These are phyloP conservation scores for Rhimphoctona megacephalus DNA, from an alignment of 2,888 invertebrate species.

Conservation along the genomic window DNA sequence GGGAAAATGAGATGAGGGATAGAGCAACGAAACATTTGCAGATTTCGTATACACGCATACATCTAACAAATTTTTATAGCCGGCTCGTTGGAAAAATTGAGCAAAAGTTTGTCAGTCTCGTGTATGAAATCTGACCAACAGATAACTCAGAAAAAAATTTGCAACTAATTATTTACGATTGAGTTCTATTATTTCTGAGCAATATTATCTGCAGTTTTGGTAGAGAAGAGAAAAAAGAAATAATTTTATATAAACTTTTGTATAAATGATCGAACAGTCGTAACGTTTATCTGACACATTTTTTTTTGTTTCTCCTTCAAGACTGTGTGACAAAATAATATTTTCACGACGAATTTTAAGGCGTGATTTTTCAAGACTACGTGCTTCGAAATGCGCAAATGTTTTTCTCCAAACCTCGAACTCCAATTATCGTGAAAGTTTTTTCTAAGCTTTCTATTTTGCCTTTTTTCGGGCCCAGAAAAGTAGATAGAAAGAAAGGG, in stretches of 20 bases:
- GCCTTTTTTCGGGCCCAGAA: slow-evolving; percentile 27
- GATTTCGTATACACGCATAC: not conserved
- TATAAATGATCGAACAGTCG: not conserved
- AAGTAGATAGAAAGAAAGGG: slow-evolving; percentile 19
- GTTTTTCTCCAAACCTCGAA: slow-evolving; percentile 48
- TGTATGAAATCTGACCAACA: not conserved
- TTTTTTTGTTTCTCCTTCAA: not conserved
- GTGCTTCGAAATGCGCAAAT: slow-evolving; percentile 37
- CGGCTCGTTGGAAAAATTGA: not conserved
- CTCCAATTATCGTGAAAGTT: slow-evolving; percentile 69
- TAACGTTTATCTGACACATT: not conserved
- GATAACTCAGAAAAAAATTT: not conserved
- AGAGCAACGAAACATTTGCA: slow-evolving; percentile 33
- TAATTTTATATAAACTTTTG: not conserved
- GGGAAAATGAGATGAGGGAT: slow-evolving; percentile 33
- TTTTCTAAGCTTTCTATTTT: slow-evolving; percentile 57
- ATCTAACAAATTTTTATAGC: not conserved
- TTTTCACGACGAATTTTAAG: slow-evolving; percentile 14
- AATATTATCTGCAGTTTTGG: not conserved
- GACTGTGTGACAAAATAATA: slow-evolving; percentile 27
- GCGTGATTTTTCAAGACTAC: slow-evolving; percentile 29
- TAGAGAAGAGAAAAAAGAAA: not conserved
- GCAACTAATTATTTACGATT: not conserved
- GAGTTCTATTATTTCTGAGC: not conserved
- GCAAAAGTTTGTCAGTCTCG: not conserved